A percentile compares a stretch with the other conserved stretches of the same genome.
Conservation (phyloP, 2,888 invertebrate genomes). For the Oeneis ivallda region DNA sequence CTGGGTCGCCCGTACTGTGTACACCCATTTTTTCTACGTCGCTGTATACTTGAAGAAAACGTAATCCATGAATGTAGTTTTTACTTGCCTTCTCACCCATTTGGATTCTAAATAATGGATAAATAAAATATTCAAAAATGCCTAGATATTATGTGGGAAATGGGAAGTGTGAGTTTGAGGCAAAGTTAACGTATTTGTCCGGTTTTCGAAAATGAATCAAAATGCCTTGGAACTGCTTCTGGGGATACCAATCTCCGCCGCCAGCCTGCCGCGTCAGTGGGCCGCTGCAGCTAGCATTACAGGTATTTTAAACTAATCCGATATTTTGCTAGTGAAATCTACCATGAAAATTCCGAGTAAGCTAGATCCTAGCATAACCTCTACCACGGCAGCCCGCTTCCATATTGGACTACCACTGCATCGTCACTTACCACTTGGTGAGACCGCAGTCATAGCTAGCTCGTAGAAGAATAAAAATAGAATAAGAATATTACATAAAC, state of each 20-base stretch:
- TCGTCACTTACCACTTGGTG: too few species aligned
- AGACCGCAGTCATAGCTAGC: too few species aligned
- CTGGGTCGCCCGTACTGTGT: constrained; percentile 52
- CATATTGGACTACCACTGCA: too few species aligned
- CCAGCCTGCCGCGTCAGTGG: constrained; percentile 71
- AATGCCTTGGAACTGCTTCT: constrained; percentile 78
- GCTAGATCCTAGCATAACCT: too few species aligned
- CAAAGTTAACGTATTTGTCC: constrained; percentile 21
- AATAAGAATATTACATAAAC: too few species aligned
- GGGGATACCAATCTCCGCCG: constrained; percentile 73
- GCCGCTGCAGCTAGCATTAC: constrained; percentile 64
- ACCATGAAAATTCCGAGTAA: not conserved
- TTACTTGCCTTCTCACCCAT: not conserved
- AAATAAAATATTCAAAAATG: constrained; percentile 6
- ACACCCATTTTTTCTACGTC: constrained; percentile 14
- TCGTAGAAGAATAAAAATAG: too few species aligned
- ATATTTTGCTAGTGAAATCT: not conserved
- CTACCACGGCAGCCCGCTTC: too few species aligned
- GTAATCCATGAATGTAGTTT: not conserved
- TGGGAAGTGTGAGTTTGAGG: constrained; percentile 19
- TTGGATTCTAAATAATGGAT: not conserved
- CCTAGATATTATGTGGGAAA: not conserved
- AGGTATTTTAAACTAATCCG: constrained; percentile 51
- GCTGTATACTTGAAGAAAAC: constrained; percentile 7
- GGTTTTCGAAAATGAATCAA: constrained; percentile 49